Evolutionary conservation across 1,140 invertebrate species (phyloP).

Genomic region (Penaeus japonicus): DNA sequence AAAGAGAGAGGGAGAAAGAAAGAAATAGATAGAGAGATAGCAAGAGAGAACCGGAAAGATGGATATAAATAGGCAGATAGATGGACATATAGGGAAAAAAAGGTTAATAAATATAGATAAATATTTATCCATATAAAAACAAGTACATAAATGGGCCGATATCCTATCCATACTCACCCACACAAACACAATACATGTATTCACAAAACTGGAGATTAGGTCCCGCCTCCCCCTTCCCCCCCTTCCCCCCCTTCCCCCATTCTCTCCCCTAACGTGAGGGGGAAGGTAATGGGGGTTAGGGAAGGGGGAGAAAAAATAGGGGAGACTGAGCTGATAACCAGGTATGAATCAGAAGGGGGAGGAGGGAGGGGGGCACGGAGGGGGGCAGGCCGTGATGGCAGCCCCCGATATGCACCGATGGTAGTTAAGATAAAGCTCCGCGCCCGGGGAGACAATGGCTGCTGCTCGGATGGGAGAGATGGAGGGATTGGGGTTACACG

Average conservation of each 20-base stretch:
- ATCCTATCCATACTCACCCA: too few species aligned
- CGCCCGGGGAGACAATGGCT: slow-evolving; percentile 19
- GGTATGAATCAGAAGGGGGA: slow-evolving; percentile 44
- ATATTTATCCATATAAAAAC: too few species aligned
- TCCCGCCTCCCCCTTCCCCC: too few species aligned
- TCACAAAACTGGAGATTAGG: too few species aligned
- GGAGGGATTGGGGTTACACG: not conserved
- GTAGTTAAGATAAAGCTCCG: slow-evolving; percentile 33
- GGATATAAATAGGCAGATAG: too few species aligned
- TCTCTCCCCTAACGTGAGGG: too few species aligned
- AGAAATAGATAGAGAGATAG: not conserved
- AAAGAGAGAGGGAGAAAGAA: not conserved
- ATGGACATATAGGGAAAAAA: too few species aligned
- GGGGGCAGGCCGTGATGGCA: slow-evolving; percentile 9
- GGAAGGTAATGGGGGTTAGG: not conserved
- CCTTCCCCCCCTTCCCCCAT: too few species aligned
- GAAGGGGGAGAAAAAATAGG: not conserved
- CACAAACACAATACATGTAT: too few species aligned
- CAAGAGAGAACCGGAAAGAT: too few species aligned
- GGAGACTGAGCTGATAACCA: slow-evolving; percentile 28
- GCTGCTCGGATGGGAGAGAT: not conserved
- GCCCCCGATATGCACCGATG: not conserved
- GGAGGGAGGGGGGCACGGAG: not conserved
- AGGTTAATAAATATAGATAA: too few species aligned
- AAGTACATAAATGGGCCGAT: too few species aligned